phyloP scores from a whole-genome alignment of 2,797 vertebrate species.

The Xiphorhynchus erythropygius region DNA sequence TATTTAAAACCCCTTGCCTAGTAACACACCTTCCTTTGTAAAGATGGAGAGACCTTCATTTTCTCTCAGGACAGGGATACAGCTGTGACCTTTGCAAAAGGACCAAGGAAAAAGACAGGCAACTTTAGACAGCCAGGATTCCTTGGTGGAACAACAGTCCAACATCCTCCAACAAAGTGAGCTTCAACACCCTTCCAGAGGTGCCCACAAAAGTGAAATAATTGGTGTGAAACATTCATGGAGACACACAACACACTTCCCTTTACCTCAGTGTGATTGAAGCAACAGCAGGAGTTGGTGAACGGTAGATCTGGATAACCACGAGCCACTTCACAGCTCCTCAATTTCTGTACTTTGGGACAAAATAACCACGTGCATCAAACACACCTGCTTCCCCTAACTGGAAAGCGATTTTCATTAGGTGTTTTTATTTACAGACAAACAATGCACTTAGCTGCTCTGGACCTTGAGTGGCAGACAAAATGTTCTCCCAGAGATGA shows the following conservation, averaged over 20 bases:
- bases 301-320: neutral
- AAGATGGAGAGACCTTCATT: neutral
- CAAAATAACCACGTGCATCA: neutral
- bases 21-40: neutral
- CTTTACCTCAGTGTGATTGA: neutral
- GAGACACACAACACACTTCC: rapidly evolving
- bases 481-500: slow-evolving; percentile 40
- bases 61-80: neutral
- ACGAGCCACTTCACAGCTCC: neutral
- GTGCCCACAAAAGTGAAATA: neutral
- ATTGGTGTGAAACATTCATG: neutral
- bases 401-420: neutral
- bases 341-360: neutral
- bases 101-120: neutral
- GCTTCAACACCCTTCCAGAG: neutral
- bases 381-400: neutral
- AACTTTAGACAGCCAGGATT: neutral
- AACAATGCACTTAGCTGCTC: neutral
- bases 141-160: neutral
- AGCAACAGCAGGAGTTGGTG: neutral
- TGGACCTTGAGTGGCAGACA: neutral
- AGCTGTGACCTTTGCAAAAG: neutral
- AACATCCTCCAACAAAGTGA: neutral
- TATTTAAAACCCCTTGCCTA: neutral
- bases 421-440: slow-evolving; percentile 10